Percentiles rank a stretch among this genome's conserved stretches.
Evolutionary conservation across 2,113 vertebrate species (phyloP).

Genomic region (Irena cyanogastra): DNA sequence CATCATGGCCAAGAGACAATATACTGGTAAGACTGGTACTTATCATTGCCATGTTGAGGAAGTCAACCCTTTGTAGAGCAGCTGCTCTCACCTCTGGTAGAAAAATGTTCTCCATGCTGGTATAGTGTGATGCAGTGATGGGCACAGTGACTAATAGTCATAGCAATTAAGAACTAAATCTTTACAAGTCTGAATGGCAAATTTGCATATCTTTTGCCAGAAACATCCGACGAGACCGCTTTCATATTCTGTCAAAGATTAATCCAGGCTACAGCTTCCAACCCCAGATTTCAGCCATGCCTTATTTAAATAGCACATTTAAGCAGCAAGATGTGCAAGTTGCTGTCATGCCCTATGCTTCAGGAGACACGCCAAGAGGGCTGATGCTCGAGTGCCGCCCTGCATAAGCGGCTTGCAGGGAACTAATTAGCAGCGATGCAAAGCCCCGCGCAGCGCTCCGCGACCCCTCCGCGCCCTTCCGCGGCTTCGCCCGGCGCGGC

Average conservation of each 20-base stretch:
- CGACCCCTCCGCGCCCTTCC: not conserved
- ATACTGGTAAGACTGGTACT: not conserved
- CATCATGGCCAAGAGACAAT: not conserved
- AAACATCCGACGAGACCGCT: not conserved
- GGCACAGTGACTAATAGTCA: not conserved
- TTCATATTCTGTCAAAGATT: not conserved
- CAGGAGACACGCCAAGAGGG: not conserved
- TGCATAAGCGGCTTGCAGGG: fast-evolving
- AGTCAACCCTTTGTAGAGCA: not conserved
- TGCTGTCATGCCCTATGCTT: not conserved
- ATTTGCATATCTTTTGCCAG: not conserved
- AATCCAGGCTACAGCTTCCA: not conserved
- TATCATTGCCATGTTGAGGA: not conserved
- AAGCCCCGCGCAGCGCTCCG: fast-evolving
- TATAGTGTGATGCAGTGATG: not conserved
- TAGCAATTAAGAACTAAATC: not conserved
- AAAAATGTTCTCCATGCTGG: not conserved
- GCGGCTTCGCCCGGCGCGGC: not conserved
- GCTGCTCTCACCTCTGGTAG: not conserved
- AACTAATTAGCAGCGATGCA: fast-evolving
- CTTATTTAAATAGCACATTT: not conserved
- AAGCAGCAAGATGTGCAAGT: not conserved
- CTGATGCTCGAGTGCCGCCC: not conserved
- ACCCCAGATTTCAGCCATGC: not conserved
- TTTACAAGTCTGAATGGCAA: not conserved